Percentiles rank a stretch among this genome's conserved stretches.
Evolutionary conservation across 2,113 vertebrate genomes (phyloP).

Genomic region (Heterotilapia buettikoferi): DNA sequence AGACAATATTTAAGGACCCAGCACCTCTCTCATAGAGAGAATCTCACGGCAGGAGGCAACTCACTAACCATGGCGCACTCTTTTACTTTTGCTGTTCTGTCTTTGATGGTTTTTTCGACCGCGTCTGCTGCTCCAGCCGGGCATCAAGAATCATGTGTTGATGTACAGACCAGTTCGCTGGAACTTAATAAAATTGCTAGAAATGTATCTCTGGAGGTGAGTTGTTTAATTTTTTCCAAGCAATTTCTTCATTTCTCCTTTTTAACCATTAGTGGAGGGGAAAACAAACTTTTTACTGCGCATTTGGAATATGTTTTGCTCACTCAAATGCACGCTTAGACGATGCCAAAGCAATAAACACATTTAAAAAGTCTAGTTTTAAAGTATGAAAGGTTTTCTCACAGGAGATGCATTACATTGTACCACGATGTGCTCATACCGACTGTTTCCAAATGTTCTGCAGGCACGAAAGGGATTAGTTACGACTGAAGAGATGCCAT

Average conservation of each 20-base stretch:
- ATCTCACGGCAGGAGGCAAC: neutral
- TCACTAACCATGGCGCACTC: neutral
- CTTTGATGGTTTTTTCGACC: neutral
- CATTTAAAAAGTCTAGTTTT: neutral
- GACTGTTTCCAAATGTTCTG: neutral
- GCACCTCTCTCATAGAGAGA: rapidly evolving
- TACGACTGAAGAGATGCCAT: neutral
- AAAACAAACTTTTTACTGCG: neutral
- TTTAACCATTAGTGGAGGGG: neutral
- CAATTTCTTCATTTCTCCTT: neutral
- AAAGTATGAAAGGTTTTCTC: neutral
- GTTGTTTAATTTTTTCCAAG: neutral
- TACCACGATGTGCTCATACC: neutral
- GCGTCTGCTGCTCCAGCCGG: conserved; percentile 11
- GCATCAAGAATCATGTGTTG: neutral
- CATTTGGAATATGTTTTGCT: neutral
- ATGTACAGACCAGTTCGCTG: neutral
- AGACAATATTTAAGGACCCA: neutral
- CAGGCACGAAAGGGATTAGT: conserved; percentile 24
- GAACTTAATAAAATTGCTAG: conserved; percentile 30
- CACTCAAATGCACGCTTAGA: neutral
- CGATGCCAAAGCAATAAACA: neutral
- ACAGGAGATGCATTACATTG: neutral
- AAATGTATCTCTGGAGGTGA: conserved; percentile 2
- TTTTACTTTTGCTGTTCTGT: neutral